A percentile compares a stretch with the other conserved stretches of the same genome.
phyloP scores from a whole-genome alignment of 2,888 invertebrate genomes.

The Andrena praecox region DNA sequence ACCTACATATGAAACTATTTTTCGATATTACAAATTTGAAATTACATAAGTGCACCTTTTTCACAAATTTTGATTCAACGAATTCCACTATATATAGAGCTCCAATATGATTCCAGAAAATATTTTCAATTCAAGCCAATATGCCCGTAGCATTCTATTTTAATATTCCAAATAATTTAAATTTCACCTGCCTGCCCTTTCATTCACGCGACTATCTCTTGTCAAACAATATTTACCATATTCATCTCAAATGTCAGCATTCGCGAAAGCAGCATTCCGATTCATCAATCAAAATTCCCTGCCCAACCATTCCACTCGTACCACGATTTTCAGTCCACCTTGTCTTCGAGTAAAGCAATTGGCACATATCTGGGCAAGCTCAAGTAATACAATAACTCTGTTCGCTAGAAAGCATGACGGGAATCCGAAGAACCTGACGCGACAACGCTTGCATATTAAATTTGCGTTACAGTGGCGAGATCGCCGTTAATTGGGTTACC shows the following conservation, averaged over 20 bases:
- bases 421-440: slow-evolving; percentile 57
- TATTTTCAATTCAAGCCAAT: too few relatives aligned
- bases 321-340: slow-evolving; percentile 11
- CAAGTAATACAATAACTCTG: slow-evolving; percentile 49
- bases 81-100: too few relatives aligned
- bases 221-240: too few relatives aligned
- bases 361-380: slow-evolving; percentile 49
- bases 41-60: too few relatives aligned
- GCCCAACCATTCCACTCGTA: neutral
- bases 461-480: slow-evolving; percentile 53
- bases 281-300: neutral
- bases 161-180: too few relatives aligned
- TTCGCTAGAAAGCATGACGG: slow-evolving; percentile 51
- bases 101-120: too few relatives aligned
- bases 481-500: slow-evolving; percentile 58
- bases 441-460: slow-evolving; percentile 58
- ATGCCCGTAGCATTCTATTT: too few relatives aligned
- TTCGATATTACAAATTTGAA: too few relatives aligned
- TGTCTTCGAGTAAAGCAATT: slow-evolving; percentile 49
- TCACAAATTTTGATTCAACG: neutral
- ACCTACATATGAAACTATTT: too few relatives aligned
- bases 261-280: neutral
- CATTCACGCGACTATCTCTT: too few relatives aligned
- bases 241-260: neutral
- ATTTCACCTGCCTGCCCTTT: too few relatives aligned